phyloP scores from a whole-genome alignment of 2,888 invertebrate species.

The Nowickia ferox region DNA sequence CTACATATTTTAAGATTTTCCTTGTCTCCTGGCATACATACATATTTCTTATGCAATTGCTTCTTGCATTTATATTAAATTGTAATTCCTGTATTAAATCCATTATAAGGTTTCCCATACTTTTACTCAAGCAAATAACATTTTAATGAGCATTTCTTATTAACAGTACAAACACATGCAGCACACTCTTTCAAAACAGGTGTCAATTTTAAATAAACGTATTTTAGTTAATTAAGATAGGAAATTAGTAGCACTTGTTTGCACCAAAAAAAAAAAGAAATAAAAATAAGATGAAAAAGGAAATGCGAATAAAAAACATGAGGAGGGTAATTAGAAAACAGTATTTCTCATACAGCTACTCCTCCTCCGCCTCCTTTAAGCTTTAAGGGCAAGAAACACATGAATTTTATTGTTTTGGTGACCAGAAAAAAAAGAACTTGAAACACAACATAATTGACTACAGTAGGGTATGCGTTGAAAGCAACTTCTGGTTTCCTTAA shows the following conservation, averaged over 20 bases:
- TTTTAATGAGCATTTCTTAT: conserved; percentile 1
- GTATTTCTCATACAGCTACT: not conserved
- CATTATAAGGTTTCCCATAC: conserved; percentile 44
- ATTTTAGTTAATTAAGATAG: conserved; percentile 4
- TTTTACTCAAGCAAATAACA: not conserved
- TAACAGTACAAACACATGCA: not conserved
- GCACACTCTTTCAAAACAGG: not conserved
- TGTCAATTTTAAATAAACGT: conserved; percentile 1
- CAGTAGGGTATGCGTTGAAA: too few relatives aligned
- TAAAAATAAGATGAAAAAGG: not conserved
- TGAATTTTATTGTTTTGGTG: too few relatives aligned
- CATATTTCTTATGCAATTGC: conserved; percentile 29
- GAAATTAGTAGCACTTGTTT: not conserved
- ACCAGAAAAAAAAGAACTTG: too few relatives aligned
- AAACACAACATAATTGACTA: too few relatives aligned
- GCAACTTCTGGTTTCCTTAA: too few relatives aligned
- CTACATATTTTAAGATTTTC: not conserved
- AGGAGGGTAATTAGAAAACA: not conserved
- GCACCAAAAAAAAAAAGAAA: not conserved
- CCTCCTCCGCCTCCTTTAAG: not conserved
- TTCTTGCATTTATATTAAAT: conserved; percentile 14
- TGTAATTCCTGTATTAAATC: conserved; percentile 29
- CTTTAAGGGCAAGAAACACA: not conserved
- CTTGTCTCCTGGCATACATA: not conserved
- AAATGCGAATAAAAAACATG: not conserved